Base-by-base conservation (phyloP, 1,140 invertebrate genomes). In the Drosophila athabasca region DNA sequence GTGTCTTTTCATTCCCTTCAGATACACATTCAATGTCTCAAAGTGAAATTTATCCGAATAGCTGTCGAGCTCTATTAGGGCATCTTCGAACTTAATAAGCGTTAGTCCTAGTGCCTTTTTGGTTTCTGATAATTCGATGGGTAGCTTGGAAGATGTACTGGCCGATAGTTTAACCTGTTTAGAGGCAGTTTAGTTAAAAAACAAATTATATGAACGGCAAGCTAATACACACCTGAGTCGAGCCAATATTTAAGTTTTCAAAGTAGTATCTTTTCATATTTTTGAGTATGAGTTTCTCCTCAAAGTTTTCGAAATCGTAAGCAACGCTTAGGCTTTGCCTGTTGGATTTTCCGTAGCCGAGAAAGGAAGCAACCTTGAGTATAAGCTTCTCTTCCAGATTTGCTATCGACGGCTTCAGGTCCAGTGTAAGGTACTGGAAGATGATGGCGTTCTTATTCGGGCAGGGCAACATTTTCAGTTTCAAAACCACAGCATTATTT, bases 21-120 rank as follows among this genome's bases (percentile, higher is more conserved):
- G 48, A 67, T 92, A 92, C 6, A 92, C 77, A 22, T 92, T 90
- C 29, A 90, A 94, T 1, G 97, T 98, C 92, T 99, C 97, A 93
- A 98, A 99, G 17, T 96, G 95, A 94, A 98, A 96, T 80, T 94
- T 93, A 71, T 96, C 94, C 13, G 95, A 93, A 91, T 97, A 99
- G 1, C 96, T 95, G 91, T 98, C 96, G 41, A 99, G 92, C 78
- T 98, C 96, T 22, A 99, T 97, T 11, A 95, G 94, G 2, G 98
- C 98, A 92, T 99, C 98, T 93, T 99, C 98, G 92, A 99, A 99
- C 78, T 96, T 96, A 39, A 99, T 97, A 6, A 99, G 92, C 24
- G 96, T 97, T 4, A 99, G 93, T 1, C 97, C 96, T 39, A 98
- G 93, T 70, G 96, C 95, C 65, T 95, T 94, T 92, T 99, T 99